phyloP scores from a whole-genome alignment of 1,140 invertebrate genomes.

The Pararge aegeria region DNA sequence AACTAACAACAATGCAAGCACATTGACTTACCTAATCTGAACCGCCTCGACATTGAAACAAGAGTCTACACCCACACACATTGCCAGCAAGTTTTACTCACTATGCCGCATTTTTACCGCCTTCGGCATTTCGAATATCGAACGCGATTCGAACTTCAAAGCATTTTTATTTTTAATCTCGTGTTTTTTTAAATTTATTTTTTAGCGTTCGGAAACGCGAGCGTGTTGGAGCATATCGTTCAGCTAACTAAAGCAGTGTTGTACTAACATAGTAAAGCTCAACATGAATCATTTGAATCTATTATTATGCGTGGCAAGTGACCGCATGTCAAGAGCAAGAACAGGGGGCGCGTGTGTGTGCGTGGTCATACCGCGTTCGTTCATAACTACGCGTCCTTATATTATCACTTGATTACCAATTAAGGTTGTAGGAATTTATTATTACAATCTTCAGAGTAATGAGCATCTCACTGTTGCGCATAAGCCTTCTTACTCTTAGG shows the following conservation, averaged over 20 bases:
- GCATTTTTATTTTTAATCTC: conserved; percentile 15
- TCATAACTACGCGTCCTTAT: conserved; percentile 12
- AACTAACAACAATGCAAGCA: conserved; percentile 1
- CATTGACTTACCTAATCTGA: conserved; percentile 36
- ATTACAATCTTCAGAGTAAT: no score
- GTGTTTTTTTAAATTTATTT: neutral
- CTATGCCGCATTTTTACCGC: conserved; percentile 31
- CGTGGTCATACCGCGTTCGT: conserved; percentile 25
- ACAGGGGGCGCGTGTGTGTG: conserved; percentile 46
- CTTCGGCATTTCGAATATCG: conserved; percentile 40
- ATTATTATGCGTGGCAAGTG: conserved; percentile 76
- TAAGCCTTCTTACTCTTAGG: no score
- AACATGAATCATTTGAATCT: conserved; percentile 70
- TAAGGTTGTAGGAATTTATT: neutral
- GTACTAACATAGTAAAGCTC: conserved; percentile 41
- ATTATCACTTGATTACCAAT: neutral
- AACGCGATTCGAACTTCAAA: conserved; percentile 15
- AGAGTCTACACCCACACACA: conserved; percentile 37
- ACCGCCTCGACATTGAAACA: conserved; percentile 41
- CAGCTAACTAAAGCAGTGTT: conserved; percentile 47
- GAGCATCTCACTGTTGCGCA: no score
- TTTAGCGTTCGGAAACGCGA: conserved; percentile 40
- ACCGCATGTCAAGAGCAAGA: conserved; percentile 75
- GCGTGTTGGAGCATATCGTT: conserved; percentile 59
- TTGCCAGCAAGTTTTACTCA: conserved; percentile 25